Percentiles rank a stretch among this genome's conserved stretches.
phyloP scores from a whole-genome alignment of 2,888 invertebrate species.

The Acanthosepion pharaonis region DNA sequence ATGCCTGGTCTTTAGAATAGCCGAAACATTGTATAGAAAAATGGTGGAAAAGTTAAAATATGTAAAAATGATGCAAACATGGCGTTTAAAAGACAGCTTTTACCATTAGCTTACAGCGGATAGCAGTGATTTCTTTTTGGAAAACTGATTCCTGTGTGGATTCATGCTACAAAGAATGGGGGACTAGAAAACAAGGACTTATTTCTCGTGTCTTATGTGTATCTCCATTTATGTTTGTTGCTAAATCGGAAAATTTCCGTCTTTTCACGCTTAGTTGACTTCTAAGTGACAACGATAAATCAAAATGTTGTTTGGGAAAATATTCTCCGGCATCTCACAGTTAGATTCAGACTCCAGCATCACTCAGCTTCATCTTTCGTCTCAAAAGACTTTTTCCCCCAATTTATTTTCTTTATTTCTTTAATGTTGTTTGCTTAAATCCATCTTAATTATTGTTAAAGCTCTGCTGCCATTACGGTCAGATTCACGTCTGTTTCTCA shows the following conservation, averaged over 20 bases:
- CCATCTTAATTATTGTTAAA: too few species aligned
- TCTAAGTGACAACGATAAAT: neutral
- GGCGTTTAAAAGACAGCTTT: neutral
- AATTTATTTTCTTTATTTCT: neutral
- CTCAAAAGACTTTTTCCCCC: too few species aligned
- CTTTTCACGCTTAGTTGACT: neutral
- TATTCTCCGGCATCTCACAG: neutral
- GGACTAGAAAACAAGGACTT: neutral
- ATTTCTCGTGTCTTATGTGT: neutral
- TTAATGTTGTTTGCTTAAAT: too few species aligned
- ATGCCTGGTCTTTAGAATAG: too few species aligned
- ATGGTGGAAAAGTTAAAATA: too few species aligned
- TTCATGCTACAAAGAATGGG: neutral
- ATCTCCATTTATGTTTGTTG: neutral
- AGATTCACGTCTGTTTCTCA: too few species aligned
- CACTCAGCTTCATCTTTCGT: too few species aligned
- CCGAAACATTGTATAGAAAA: too few species aligned
- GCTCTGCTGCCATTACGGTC: too few species aligned
- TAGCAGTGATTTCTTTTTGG: neutral
- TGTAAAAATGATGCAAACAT: too few species aligned
- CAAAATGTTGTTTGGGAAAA: neutral
- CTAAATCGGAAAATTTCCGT: neutral
- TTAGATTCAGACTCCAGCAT: neutral
- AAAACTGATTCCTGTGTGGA: neutral
- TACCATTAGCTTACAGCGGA: neutral